phyloP scores from a whole-genome alignment of 2,888 invertebrate species.

The Sphinx pinastri region DNA sequence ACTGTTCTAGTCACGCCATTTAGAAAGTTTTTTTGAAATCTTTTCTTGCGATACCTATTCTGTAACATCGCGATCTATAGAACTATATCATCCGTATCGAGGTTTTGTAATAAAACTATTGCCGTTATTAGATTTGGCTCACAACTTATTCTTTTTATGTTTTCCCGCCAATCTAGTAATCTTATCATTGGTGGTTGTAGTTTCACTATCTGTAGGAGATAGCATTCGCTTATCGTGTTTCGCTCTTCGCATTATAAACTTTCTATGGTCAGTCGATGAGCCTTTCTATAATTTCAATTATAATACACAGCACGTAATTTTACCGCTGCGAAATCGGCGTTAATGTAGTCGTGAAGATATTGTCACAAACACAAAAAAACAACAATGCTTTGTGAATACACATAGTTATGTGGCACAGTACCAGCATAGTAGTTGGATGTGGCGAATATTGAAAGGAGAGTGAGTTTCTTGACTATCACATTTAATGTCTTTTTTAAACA shows the following conservation, averaged over 20 bases:
- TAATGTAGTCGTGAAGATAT: not conserved
- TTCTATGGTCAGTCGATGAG: not conserved
- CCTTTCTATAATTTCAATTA: not conserved
- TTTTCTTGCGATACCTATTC: not conserved
- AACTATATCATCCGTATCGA: not conserved
- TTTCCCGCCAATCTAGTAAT: conserved; percentile 13
- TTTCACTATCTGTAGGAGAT: conserved; percentile 2
- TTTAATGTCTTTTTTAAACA: too few relatives aligned
- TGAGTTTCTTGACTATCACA: too few relatives aligned
- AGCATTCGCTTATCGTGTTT: not conserved
- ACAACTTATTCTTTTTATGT: not conserved
- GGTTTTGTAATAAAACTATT: conserved; percentile 6
- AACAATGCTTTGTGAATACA: too few relatives aligned
- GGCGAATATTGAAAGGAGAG: too few relatives aligned
- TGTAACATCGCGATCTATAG: not conserved
- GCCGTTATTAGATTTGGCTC: not conserved
- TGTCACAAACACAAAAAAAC: too few relatives aligned
- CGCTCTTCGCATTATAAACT: too few relatives aligned
- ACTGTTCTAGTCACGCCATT: not conserved
- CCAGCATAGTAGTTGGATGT: too few relatives aligned
- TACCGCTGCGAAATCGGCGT: not conserved
- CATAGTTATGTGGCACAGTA: too few relatives aligned
- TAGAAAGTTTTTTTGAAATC: conserved; percentile 5
- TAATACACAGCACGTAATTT: not conserved
- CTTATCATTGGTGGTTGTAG: conserved; percentile 10